phyloP scores from a whole-genome alignment of 2,888 invertebrate genomes.

The Trichogramma dendrolimi region DNA sequence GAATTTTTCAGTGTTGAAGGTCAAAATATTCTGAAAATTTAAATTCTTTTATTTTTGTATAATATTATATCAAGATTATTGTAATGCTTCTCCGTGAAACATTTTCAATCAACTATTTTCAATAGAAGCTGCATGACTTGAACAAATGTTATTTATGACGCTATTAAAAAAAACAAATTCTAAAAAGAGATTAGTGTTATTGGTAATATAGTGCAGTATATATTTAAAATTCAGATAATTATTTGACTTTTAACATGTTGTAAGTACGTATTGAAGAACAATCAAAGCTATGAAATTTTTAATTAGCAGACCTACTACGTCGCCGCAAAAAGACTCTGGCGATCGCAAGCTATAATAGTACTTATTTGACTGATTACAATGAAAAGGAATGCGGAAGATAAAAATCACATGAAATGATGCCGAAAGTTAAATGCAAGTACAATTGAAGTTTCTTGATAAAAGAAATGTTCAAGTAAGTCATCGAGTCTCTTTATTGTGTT shows the following conservation, averaged over 20 bases:
- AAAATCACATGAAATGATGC: neutral
- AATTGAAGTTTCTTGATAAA: neutral
- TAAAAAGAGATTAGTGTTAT: slow-evolving; percentile 1
- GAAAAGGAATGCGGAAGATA: neutral
- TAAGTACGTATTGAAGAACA: neutral
- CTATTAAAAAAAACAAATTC: slow-evolving; percentile 1
- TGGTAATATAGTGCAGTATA: neutral
- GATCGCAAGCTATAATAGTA: slow-evolving; percentile 9
- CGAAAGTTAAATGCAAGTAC: neutral
- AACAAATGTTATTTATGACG: slow-evolving; percentile 13
- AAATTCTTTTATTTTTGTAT: slow-evolving; percentile 8
- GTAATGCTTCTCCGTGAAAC: too few species aligned
- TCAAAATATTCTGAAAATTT: neutral
- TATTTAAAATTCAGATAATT: neutral
- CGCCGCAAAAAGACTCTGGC: slow-evolving; percentile 12
- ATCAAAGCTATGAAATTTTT: neutral
- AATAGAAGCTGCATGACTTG: neutral
- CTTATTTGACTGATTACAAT: neutral
- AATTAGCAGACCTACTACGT: neutral
- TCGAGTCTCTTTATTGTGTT: neutral
- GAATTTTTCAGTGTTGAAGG: neutral
- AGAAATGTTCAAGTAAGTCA: neutral
- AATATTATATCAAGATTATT: neutral
- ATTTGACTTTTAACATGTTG: slow-evolving; percentile 4
- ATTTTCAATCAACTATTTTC: neutral